Conservation (phyloP, 2,888 invertebrate species). For the Xanthorhoe designata region DNA sequence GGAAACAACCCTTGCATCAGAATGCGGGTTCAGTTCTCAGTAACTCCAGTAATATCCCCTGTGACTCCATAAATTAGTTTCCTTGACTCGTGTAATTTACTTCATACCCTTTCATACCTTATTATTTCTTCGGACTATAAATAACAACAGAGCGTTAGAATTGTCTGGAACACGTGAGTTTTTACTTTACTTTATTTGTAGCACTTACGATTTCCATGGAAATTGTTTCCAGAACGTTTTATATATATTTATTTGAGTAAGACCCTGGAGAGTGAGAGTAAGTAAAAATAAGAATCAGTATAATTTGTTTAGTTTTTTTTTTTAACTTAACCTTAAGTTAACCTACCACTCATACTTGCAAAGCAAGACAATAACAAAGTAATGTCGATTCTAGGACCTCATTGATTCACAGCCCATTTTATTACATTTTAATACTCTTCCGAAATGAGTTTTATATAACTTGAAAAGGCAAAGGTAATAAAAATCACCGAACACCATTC, state of each 20-base stretch:
- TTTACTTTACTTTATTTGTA: slow-evolving; percentile 33
- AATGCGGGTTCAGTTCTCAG: slow-evolving; percentile 1
- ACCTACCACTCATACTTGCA: too few relatives aligned
- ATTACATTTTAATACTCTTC: slow-evolving; percentile 18
- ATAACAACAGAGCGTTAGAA: slow-evolving; percentile 36
- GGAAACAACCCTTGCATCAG: slow-evolving; percentile 6
- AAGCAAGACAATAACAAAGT: neutral
- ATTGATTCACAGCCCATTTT: slow-evolving; percentile 5
- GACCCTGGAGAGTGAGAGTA: too few relatives aligned
- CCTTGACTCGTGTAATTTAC: slow-evolving; percentile 52
- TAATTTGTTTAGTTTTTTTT: too few relatives aligned
- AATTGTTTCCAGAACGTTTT: too few relatives aligned
- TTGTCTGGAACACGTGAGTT: slow-evolving; percentile 36
- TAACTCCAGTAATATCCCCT: slow-evolving; percentile 44
- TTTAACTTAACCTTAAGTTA: too few relatives aligned
- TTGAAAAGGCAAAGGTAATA: slow-evolving; percentile 20
- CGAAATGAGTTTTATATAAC: slow-evolving; percentile 19
- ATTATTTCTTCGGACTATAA: slow-evolving; percentile 43
- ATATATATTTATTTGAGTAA: too few relatives aligned
- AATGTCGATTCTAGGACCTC: neutral
- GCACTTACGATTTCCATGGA: slow-evolving; percentile 12
- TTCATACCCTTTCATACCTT: slow-evolving; percentile 43
- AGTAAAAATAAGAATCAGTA: too few relatives aligned
- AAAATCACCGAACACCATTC: slow-evolving; percentile 23
- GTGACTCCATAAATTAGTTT: slow-evolving; percentile 54